Conservation (phyloP, 2,888 invertebrate species). For the Himalopsyche anomala region DNA sequence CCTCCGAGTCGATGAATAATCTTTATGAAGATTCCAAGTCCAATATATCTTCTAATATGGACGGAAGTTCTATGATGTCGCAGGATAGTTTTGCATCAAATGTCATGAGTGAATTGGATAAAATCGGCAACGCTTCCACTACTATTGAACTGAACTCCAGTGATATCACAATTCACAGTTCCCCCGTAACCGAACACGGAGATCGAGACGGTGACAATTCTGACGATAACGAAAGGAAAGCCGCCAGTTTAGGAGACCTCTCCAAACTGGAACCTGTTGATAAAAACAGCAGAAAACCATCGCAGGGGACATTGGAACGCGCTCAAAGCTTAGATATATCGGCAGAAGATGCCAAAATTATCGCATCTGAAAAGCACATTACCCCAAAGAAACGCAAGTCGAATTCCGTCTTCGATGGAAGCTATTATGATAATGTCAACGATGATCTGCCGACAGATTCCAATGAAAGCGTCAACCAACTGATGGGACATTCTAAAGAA, state of each 20-base stretch:
- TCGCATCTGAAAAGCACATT: constrained; percentile 70
- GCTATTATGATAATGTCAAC: constrained; percentile 73
- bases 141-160: constrained; percentile 86
- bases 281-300: constrained; percentile 71
- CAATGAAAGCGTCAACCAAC: constrained; percentile 71
- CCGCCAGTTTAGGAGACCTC: constrained; percentile 87
- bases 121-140: constrained; percentile 73
- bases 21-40: constrained; percentile 72
- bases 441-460: constrained; percentile 73
- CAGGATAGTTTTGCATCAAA: constrained; percentile 71
- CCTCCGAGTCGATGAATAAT: constrained; percentile 74
- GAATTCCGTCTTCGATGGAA: constrained; percentile 76
- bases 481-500: constrained; percentile 76
- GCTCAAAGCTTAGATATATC: constrained; percentile 89
- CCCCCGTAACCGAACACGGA: constrained; percentile 78
- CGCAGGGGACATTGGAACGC: constrained; percentile 82
- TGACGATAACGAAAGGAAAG: constrained; percentile 83
- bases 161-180: constrained; percentile 85
- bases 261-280: constrained; percentile 80
- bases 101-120: constrained; percentile 68
- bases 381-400: constrained; percentile 83
- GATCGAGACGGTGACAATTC: constrained; percentile 74
- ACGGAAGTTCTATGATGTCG: constrained; percentile 73
- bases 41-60: constrained; percentile 74
- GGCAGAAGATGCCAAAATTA: constrained; percentile 74